Evolutionary conservation across 2,797 vertebrate species (phyloP).

Genomic region (Eleutherodactylus coqui): DNA sequence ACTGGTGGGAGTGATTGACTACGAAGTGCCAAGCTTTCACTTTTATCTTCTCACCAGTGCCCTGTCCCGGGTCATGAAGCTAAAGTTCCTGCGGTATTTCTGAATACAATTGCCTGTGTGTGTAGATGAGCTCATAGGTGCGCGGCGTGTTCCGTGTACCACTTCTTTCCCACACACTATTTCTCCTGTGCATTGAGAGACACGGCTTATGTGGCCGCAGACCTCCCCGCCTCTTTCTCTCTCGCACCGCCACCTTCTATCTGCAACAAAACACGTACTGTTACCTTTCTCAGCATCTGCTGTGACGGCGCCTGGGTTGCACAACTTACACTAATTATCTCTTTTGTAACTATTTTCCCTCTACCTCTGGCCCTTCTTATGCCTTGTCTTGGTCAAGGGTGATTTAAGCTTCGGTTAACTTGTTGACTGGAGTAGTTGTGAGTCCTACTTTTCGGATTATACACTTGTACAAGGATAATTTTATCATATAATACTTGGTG

Average conservation of each 20-base stretch:
- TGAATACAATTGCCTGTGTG: conserved; percentile 18
- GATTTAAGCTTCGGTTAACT: background rate
- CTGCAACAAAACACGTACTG: conserved; percentile 31
- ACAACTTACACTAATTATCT: conserved; percentile 19
- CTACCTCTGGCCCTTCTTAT: background rate
- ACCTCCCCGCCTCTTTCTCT: background rate
- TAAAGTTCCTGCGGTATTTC: background rate
- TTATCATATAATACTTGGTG: too few relatives aligned
- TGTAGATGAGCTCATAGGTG: conserved; percentile 30
- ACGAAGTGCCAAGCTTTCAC: conserved; percentile 16
- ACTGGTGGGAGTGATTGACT: background rate
- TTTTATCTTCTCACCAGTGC: conserved; percentile 5
- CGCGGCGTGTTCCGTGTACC: background rate
- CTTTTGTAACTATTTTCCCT: conserved; percentile 27
- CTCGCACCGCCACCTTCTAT: background rate
- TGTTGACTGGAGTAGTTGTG: background rate
- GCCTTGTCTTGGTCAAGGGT: conserved; percentile 4
- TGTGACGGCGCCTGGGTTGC: conserved; percentile 20
- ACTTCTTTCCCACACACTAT: background rate
- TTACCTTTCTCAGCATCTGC: conserved; percentile 18
- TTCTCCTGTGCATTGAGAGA: background rate
- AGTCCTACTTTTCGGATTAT: too few relatives aligned
- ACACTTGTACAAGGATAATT: too few relatives aligned
- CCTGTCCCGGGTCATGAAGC: background rate
- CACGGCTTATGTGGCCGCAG: background rate